Percentiles rank a stretch among this genome's conserved stretches.
Evolutionary conservation across 2,888 invertebrate species (phyloP).

Genomic region (Apamea epomidion): DNA sequence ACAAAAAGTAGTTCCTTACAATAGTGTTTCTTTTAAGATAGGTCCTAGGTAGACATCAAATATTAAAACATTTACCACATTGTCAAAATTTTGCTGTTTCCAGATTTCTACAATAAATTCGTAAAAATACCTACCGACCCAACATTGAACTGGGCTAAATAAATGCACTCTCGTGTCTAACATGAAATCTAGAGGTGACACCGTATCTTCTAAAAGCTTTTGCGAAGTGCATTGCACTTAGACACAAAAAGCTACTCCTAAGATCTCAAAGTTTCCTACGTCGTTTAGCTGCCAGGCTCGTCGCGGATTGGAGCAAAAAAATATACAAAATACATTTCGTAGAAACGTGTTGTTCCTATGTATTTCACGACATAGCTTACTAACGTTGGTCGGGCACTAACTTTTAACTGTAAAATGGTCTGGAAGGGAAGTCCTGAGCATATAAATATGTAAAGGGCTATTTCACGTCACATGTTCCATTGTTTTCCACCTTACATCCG

Average conservation of each 20-base stretch:
- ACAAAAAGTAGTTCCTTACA: too few species aligned
- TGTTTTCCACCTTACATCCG: conserved; percentile 75
- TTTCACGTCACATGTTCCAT: conserved; percentile 70
- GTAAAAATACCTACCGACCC: neutral
- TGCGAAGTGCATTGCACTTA: conserved; percentile 22
- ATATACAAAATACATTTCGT: conserved; percentile 27
- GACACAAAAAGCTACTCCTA: conserved; percentile 19
- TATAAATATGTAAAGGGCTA: conserved; percentile 68
- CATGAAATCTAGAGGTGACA: neutral
- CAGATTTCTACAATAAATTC: neutral
- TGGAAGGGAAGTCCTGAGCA: conserved; percentile 60
- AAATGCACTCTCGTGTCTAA: neutral
- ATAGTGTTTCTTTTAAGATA: neutral
- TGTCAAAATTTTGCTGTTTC: neutral
- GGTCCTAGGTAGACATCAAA: neutral
- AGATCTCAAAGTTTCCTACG: conserved; percentile 10
- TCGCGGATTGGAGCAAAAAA: conserved; percentile 28
- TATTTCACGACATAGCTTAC: conserved; percentile 43
- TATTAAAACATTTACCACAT: neutral
- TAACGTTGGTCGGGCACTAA: conserved; percentile 53
- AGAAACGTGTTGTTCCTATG: conserved; percentile 40
- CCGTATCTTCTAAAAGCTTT: conserved; percentile 22
- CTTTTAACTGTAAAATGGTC: conserved; percentile 60
- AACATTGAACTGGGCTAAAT: conserved; percentile 3
- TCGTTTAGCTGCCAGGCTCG: neutral